Conservation (phyloP, 2,113 vertebrate species). For the Amblyopsis rosae region DNA sequence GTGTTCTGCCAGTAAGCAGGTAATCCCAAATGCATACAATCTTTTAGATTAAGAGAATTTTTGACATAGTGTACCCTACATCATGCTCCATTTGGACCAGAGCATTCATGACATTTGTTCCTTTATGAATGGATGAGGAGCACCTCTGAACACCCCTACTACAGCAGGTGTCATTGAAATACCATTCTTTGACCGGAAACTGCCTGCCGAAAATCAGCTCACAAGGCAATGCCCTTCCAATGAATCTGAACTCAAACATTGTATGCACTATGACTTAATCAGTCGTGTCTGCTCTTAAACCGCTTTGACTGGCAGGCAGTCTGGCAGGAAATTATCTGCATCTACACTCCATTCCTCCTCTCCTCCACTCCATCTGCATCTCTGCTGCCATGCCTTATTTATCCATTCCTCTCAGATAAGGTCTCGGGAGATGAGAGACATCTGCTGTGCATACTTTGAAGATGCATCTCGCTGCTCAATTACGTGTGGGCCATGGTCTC, state of each 20-base stretch:
- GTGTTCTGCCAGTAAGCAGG: no score
- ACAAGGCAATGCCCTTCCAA: no score
- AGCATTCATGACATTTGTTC: no score
- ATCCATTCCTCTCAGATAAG: slow-evolving; percentile 75
- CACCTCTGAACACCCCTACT: no score
- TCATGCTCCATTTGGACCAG: no score
- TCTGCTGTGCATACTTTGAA: slow-evolving; percentile 75
- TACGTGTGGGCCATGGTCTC: slow-evolving; percentile 64
- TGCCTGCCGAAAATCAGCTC: no score
- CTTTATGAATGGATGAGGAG: no score
- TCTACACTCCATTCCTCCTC: slow-evolving; percentile 22
- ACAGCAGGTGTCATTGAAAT: no score
- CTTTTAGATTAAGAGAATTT: no score
- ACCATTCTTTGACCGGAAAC: no score
- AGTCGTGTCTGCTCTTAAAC: slow-evolving; percentile 16
- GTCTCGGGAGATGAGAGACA: slow-evolving; percentile 74
- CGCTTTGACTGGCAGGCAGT: slow-evolving; percentile 16
- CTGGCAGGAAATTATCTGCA: slow-evolving; percentile 46
- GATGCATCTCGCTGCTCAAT: slow-evolving; percentile 69
- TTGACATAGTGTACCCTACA: no score
- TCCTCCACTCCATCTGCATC: slow-evolving; percentile 59
- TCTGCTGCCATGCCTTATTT: slow-evolving; percentile 73
- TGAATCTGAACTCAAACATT: neutral
- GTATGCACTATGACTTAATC: slow-evolving; percentile 7
- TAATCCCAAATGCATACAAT: no score